Percentiles rank a stretch among this genome's conserved stretches.
These are phyloP conservation scores for Eubasilissa splendida DNA, from an alignment of 2,888 invertebrate species.

Conservation along the genomic window DNA sequence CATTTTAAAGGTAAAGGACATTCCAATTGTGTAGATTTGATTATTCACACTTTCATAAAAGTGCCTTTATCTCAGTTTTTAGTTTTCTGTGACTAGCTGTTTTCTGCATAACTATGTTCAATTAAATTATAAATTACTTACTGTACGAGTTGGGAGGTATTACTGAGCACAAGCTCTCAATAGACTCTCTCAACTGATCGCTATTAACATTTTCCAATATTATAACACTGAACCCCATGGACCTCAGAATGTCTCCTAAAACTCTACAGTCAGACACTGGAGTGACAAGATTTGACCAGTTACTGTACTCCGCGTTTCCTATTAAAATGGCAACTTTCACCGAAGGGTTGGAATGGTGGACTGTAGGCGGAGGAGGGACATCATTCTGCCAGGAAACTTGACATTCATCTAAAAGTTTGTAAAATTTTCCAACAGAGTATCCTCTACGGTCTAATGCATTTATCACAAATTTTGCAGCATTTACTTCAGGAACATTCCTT, in stretches of 20 bases:
- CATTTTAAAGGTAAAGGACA: too few species aligned
- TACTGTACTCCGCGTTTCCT: conserved; percentile 67
- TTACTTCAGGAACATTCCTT: conserved; percentile 57
- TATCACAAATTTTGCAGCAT: conserved; percentile 66
- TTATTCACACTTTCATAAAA: too few species aligned
- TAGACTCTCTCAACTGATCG: conserved; percentile 62
- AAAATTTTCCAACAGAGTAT: conserved; percentile 62
- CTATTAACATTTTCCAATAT: conserved; percentile 65
- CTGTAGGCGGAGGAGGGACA: not conserved
- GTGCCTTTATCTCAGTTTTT: too few species aligned
- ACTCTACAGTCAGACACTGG: conserved; percentile 68
- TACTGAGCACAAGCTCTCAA: conserved; percentile 62
- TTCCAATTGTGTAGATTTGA: too few species aligned
- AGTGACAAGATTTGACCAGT: conserved; percentile 67
- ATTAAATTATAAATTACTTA: conserved; percentile 62
- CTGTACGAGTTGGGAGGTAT: conserved; percentile 68
- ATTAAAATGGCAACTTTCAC: conserved; percentile 68
- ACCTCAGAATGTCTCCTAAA: conserved; percentile 64
- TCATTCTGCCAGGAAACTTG: conserved; percentile 34
- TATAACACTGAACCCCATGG: conserved; percentile 66
- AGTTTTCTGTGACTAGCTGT: too few species aligned
- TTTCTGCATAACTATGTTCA: not conserved
- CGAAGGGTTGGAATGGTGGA: conserved; percentile 21
- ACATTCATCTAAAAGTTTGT: conserved; percentile 60
- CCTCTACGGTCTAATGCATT: conserved; percentile 66